Evolutionary conservation across 2,113 vertebrate species (phyloP).

Genomic region (Neolamprologus caudopunctatus): DNA sequence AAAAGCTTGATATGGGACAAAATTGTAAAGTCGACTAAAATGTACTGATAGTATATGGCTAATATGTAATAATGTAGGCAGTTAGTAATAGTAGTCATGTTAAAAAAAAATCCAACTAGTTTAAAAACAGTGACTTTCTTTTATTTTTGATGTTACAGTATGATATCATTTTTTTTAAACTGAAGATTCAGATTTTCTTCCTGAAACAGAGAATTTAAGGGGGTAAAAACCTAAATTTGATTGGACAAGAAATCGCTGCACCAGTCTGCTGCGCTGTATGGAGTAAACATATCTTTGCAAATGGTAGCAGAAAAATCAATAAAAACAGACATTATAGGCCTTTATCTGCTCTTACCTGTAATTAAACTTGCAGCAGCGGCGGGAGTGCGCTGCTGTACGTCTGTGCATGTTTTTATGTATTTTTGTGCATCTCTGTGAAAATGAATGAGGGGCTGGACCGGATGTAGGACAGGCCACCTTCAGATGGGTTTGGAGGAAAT

Average conservation of each 20-base stretch:
- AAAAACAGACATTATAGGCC: neutral
- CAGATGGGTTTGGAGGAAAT: constrained; percentile 43
- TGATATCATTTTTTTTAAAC: neutral
- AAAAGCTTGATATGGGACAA: neutral
- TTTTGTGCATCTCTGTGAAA: neutral
- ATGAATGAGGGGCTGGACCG: constrained; percentile 38
- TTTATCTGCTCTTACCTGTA: neutral
- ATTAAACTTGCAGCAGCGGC: neutral
- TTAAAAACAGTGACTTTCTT: neutral
- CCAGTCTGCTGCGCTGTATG: neutral
- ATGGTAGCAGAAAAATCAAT: neutral
- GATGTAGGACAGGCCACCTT: constrained; percentile 41
- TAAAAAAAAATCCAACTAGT: neutral
- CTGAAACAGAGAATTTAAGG: neutral
- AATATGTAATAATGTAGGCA: neutral
- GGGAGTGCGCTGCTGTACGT: neutral
- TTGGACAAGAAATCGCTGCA: neutral
- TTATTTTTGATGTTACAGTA: neutral
- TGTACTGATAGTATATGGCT: neutral
- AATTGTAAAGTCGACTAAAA: neutral
- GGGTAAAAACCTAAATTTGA: neutral
- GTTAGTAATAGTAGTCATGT: neutral
- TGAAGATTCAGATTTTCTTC: neutral
- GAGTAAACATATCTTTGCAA: neutral
- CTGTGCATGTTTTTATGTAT: neutral